These are phyloP conservation scores for Myiozetetes cayanensis DNA, from an alignment of 2,113 vertebrate species.

Conservation along the genomic window DNA sequence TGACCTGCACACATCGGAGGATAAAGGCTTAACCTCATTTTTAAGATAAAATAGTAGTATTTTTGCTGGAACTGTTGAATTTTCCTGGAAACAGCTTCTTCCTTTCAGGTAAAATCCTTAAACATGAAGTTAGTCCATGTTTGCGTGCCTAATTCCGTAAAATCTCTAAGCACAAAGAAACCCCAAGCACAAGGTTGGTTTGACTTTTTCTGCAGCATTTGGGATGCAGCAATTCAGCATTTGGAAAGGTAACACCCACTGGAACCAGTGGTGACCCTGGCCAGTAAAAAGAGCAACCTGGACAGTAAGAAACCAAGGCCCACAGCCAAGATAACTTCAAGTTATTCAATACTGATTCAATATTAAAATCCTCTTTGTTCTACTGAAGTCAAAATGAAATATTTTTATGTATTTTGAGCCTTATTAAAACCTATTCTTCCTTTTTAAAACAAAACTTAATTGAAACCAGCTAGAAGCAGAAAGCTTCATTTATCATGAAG, in stretches of 20 bases:
- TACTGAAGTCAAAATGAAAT: not conserved
- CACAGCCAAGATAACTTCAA: not conserved
- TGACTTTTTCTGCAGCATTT: not conserved
- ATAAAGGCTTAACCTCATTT: not conserved
- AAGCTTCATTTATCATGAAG: constrained; percentile 20
- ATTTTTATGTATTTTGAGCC: not conserved
- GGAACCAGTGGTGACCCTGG: not conserved
- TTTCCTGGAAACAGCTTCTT: not conserved
- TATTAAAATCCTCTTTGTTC: not conserved
- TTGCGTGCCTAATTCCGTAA: not conserved
- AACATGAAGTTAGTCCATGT: not conserved
- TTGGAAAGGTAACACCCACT: not conserved
- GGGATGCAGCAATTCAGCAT: not conserved
- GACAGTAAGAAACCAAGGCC: not conserved
- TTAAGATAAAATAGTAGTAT: not conserved
- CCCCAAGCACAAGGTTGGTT: not conserved
- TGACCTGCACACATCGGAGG: not conserved
- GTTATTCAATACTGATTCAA: not conserved
- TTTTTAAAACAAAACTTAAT: constrained; percentile 28
- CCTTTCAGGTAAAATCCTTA: not conserved
- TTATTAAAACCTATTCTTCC: constrained; percentile 32
- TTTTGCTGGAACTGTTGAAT: not conserved
- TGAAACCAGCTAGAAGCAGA: not conserved
- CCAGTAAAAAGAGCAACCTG: not conserved
- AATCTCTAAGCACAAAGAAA: not conserved